These are phyloP conservation scores for Salvelinus sp. DNA, from an alignment of 2,113 vertebrate genomes.

Conservation along the genomic window DNA sequence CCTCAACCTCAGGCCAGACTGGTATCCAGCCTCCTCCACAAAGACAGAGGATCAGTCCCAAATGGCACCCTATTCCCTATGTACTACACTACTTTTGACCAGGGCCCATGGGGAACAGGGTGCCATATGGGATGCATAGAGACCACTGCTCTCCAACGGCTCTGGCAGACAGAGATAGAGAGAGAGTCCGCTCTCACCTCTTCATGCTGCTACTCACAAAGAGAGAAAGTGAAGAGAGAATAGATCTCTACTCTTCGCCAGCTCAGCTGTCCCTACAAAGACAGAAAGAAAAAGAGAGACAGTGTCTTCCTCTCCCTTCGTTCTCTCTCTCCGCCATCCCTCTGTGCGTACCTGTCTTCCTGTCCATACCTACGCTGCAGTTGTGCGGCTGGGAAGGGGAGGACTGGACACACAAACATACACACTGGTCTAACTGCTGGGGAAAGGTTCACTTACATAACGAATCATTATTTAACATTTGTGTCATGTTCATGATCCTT, in stretches of 20 bases:
- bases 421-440: conserved; percentile 41
- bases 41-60: no score
- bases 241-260: no score
- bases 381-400: neutral
- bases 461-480: conserved; percentile 59
- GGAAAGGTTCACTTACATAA: neutral
- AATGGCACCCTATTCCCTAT: no score
- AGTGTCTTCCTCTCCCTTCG: no score
- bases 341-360: conserved; percentile 31
- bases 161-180: neutral
- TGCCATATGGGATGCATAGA: neutral
- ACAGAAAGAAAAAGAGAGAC: conserved; percentile 10
- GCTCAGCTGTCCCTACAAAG: neutral
- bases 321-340: no score
- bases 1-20: neutral
- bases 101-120: no score
- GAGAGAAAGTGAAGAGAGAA: no score
- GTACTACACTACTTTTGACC: no score
- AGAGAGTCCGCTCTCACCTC: neutral
- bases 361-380: neutral
- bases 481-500: conserved; percentile 50
- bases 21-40: neutral
- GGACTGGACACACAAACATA: neutral
- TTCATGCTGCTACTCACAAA: no score
- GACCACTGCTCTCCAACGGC: neutral